Percentiles rank a stretch among this genome's conserved stretches.
Evolutionary conservation across 2,888 invertebrate genomes (phyloP).

Genomic region (Idaea biselata): DNA sequence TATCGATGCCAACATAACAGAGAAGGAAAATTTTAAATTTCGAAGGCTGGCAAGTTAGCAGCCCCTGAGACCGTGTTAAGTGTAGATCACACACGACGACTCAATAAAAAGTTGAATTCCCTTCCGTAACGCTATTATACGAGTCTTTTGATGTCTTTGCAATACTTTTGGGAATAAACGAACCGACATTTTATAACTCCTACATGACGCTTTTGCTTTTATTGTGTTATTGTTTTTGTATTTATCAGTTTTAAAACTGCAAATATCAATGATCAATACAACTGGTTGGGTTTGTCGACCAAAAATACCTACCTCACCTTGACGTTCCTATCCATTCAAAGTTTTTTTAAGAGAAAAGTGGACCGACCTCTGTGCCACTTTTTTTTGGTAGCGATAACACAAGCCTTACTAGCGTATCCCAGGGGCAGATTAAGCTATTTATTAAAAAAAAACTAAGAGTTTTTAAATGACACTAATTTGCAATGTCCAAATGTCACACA

Average conservation of each 20-base stretch:
- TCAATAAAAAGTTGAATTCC: conserved; percentile 62
- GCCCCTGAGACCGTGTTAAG: conserved; percentile 37
- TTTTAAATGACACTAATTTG: too few species aligned
- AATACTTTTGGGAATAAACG: conserved; percentile 50
- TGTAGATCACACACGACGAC: conserved; percentile 46
- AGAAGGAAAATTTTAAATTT: not conserved
- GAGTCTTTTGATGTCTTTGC: conserved; percentile 62
- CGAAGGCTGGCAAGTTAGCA: conserved; percentile 12
- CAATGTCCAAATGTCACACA: not conserved
- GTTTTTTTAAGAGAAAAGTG: too few species aligned
- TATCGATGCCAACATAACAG: not conserved
- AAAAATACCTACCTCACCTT: too few species aligned
- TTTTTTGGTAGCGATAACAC: too few species aligned
- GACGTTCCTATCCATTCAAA: too few species aligned
- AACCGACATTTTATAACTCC: conserved; percentile 33
- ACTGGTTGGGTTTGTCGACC: too few species aligned
- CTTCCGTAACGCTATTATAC: conserved; percentile 47
- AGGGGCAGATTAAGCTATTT: too few species aligned
- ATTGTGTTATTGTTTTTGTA: conserved; percentile 1
- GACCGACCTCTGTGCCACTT: too few species aligned
- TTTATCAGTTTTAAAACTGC: not conserved
- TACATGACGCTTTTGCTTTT: not conserved
- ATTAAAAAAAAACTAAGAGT: too few species aligned
- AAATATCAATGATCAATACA: not conserved
- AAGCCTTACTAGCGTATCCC: too few species aligned